Evolutionary conservation across 2,888 invertebrate genomes (phyloP).

Genomic region (Anorthoa munda): DNA sequence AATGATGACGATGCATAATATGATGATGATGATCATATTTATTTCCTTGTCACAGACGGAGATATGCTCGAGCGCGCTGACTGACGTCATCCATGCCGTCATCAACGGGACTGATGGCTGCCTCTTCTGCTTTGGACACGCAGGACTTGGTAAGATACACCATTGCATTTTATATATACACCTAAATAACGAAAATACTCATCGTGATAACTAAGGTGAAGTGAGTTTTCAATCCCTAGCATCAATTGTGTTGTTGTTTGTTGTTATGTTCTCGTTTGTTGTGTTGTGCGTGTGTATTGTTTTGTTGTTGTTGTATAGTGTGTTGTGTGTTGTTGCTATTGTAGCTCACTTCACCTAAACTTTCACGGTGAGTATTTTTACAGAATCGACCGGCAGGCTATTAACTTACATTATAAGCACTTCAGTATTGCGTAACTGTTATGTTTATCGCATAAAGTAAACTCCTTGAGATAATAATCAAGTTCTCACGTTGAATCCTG

Average conservation of each 20-base stretch:
- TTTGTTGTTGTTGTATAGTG: too few relatives aligned
- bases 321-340: too few relatives aligned
- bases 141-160: constrained; percentile 93
- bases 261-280: too few relatives aligned
- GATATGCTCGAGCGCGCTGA: constrained; percentile 97
- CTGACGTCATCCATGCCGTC: constrained; percentile 98
- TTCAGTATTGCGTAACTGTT: background rate
- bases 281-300: too few relatives aligned
- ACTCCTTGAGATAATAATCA: constrained; percentile 44
- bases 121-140: constrained; percentile 97
- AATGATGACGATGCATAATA: background rate
- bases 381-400: too few relatives aligned
- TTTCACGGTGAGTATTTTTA: too few relatives aligned
- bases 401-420: background rate
- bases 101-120: constrained; percentile 98
- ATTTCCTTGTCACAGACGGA: constrained; percentile 94
- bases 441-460: constrained; percentile 22
- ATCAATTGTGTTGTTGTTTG: too few relatives aligned
- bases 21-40: background rate
- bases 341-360: too few relatives aligned
- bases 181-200: too few relatives aligned
- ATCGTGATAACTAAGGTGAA: too few relatives aligned
- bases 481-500: constrained; percentile 47
- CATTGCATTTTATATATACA: too few relatives aligned
- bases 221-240: too few relatives aligned